Percentiles rank a stretch among this genome's conserved stretches.
These are phyloP conservation scores for Scrobipalpa atriplicella DNA, from an alignment of 2,888 invertebrate genomes.

Conservation along the genomic window DNA sequence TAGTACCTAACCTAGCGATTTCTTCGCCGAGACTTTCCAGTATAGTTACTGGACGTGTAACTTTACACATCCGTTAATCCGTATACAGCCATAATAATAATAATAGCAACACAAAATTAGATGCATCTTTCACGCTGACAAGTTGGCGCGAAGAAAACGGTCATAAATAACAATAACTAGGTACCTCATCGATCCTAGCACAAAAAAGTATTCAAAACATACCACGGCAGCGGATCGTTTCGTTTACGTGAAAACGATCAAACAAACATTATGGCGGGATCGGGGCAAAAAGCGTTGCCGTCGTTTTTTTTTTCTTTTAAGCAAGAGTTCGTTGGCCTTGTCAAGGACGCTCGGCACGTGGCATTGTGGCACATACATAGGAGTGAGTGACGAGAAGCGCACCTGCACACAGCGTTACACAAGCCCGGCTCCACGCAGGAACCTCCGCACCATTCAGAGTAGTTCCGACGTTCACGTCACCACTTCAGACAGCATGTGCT, in stretches of 20 bases:
- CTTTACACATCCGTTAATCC: not conserved
- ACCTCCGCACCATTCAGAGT: not conserved
- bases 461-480: not conserved
- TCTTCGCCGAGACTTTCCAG: too few species aligned
- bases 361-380: conserved; percentile 56
- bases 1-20: too few species aligned
- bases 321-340: conserved; percentile 68
- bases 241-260: conserved; percentile 77
- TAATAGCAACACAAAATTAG: not conserved
- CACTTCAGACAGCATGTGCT: not conserved
- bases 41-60: too few species aligned
- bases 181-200: conserved; percentile 53
- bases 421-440: conserved; percentile 1
- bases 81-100: not conserved
- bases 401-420: conserved; percentile 30
- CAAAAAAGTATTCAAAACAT: conserved; percentile 57
- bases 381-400: conserved; percentile 55
- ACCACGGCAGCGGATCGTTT: conserved; percentile 57
- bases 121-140: not conserved
- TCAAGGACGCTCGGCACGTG: conserved; percentile 78
- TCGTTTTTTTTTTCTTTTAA: conserved; percentile 57
- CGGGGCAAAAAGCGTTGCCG: conserved; percentile 64
- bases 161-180: conserved; percentile 62
- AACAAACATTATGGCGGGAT: conserved; percentile 73
- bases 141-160: conserved; percentile 22